Conservation (phyloP, 1,140 invertebrate species). For the Lepeophtheirus salmonis region DNA sequence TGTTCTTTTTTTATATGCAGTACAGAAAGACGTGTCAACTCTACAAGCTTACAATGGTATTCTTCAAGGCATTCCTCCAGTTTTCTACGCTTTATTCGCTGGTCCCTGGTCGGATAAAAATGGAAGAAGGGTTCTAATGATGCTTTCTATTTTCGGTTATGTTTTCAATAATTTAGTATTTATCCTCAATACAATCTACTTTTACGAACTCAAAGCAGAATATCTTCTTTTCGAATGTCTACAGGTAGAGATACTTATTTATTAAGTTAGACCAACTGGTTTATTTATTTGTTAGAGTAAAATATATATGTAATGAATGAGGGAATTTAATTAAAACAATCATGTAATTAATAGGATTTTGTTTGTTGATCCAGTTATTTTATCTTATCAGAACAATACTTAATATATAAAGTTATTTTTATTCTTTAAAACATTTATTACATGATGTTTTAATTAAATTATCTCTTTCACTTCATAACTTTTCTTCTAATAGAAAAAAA, state of each 20-base stretch:
- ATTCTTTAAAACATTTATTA: no score
- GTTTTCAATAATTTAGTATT: constrained; percentile 18
- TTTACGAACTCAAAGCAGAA: constrained; percentile 17
- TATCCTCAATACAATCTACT: constrained; percentile 15
- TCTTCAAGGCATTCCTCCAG: constrained; percentile 15
- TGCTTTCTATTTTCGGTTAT: constrained; percentile 9
- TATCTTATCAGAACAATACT: no score
- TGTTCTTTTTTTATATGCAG: neutral
- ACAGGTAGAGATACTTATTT: constrained; percentile 8
- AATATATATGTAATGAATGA: no score
- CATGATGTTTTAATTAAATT: no score
- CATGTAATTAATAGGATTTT: no score
- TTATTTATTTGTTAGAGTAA: no score
- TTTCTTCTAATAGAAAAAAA: no score
- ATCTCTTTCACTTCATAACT: no score
- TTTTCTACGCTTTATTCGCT: constrained; percentile 16
- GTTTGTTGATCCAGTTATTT: no score
- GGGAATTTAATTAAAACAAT: no score
- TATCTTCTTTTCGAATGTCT: constrained; percentile 18
- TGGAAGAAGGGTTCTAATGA: constrained; percentile 6
- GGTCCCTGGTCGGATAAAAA: constrained; percentile 18
- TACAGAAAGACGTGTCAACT: constrained; percentile 16
- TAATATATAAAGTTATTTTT: no score
- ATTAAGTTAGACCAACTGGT: no score
- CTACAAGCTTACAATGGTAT: constrained; percentile 18